Base-by-base conservation (phyloP, 2,888 invertebrate genomes). In the Serripes groenlandicus region DNA sequence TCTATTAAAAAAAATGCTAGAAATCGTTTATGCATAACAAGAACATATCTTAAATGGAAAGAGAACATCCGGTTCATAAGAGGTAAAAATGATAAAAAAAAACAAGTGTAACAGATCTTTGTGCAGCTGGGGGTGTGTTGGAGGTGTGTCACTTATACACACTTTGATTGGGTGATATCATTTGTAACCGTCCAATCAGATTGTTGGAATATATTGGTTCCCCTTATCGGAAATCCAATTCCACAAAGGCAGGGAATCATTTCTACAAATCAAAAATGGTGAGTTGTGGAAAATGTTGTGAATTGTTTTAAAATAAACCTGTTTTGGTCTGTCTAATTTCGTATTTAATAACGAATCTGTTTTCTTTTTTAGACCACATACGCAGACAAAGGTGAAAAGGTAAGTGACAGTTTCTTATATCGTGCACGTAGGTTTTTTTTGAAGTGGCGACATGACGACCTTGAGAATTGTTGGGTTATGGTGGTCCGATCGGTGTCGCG, bases 351-450 rank as follows among this genome's bases (percentile, higher is more conserved):
- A 5, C 56, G 23, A n/a, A 18, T 82, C 82, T 68, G 15, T 9
- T 83, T 83, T 86, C 75, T 78, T 68, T 86, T 86, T n/a, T 80
- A 86, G 86, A 86, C 86, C 5, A 75, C 75, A 30, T 86, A 86
- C 70, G 75, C 86, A 66, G 71, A 86, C 37, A 86, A 86, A 70
- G 86, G 86, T 18, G 82, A 80, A 54, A 83, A 86, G 73, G 86
- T 86, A 58, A 75, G 86, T 86, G 86, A 74, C 82, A 83, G 9
- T 70, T 32, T 52, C 15, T 21, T 56, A 35, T 77, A 32, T 49
- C 28, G 30, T 32, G 56, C 18, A 30, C 3, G 30, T 37, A 26
- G 1, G 35, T 26, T 15, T 52, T 72, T 58, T 56, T 23, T 69
- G 15, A 9, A 7, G 9, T 28, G 26, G 72, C 37, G 21, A 54